Conservation (phyloP, 2,888 invertebrate genomes). For the Agrotis segetum region DNA sequence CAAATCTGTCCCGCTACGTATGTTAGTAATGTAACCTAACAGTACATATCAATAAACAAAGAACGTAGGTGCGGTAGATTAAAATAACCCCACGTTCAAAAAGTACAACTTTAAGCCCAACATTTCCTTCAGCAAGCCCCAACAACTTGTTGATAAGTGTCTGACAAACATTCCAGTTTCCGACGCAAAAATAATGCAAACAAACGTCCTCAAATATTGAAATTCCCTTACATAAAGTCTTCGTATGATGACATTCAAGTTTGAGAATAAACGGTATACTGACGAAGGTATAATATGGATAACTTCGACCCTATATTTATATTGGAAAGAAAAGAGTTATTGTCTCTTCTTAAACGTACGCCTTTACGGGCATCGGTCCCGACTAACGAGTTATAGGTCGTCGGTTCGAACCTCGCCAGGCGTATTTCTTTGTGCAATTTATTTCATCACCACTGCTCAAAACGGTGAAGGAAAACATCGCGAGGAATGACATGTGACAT, state of each 20-base stretch:
- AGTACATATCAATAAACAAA: no score
- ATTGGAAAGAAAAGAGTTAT: not conserved
- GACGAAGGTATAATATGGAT: constrained; percentile 11
- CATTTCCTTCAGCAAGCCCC: not conserved
- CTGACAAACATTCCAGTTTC: constrained; percentile 31
- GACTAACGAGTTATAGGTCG: no score
- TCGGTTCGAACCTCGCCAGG: no score
- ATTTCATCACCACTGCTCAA: no score
- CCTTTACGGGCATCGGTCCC: no score
- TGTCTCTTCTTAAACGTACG: not conserved
- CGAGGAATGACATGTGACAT: no score
- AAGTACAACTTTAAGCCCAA: not conserved
- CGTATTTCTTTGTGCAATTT: no score
- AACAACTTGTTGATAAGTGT: constrained; percentile 56
- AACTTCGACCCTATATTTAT: not conserved
- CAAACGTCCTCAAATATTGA: constrained; percentile 44
- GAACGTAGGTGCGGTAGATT: no score
- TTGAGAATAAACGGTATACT: not conserved
- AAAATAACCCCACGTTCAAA: not conserved
- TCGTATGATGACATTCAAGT: constrained; percentile 32
- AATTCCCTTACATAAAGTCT: constrained; percentile 18
- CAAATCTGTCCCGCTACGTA: no score
- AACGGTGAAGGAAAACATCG: no score
- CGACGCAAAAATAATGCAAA: constrained; percentile 38
- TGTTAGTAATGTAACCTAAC: no score